A percentile compares a stretch with the other conserved stretches of the same genome.
Evolutionary conservation across 2,888 invertebrate species (phyloP).

Genomic region (Apoderus coryli): DNA sequence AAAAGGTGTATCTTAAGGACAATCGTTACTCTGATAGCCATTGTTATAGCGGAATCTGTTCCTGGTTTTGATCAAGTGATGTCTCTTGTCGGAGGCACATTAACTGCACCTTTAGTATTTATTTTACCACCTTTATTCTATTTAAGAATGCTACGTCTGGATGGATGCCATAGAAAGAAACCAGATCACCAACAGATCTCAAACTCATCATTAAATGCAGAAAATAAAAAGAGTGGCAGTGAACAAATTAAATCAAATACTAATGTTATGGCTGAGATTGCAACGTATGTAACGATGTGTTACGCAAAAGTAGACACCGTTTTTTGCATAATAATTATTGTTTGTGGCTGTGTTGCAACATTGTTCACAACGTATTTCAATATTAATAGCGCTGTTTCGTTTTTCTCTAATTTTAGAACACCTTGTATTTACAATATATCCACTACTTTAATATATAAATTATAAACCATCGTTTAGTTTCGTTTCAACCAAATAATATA

Average conservation of each 20-base stretch:
- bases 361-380: slow-evolving; percentile 56
- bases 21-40: slow-evolving; percentile 49
- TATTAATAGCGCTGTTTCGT: slow-evolving; percentile 42
- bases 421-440: slow-evolving; percentile 55
- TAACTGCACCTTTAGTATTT: slow-evolving; percentile 72
- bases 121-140: slow-evolving; percentile 74
- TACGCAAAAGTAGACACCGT: slow-evolving; percentile 19
- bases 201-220: slow-evolving; percentile 15
- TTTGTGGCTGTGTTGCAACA: slow-evolving; percentile 49
- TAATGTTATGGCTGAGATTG: neutral
- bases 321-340: slow-evolving; percentile 39
- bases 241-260: slow-evolving; percentile 9
- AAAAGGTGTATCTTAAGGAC: slow-evolving; percentile 60
- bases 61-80: slow-evolving; percentile 78
- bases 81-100: slow-evolving; percentile 71
- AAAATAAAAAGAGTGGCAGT: slow-evolving; percentile 13
- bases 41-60: slow-evolving; percentile 66
- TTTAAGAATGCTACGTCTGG: slow-evolving; percentile 46
- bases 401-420: slow-evolving; percentile 50
- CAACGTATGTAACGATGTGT: slow-evolving; percentile 11
- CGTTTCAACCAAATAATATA: too few relatives aligned
- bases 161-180: slow-evolving; percentile 24
- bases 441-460: slow-evolving; percentile 18
- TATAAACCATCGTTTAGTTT: too few relatives aligned
- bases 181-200: slow-evolving; percentile 19